These are phyloP conservation scores for Callimico goeldii DNA, from an alignment of 2,797 vertebrate species.

Conservation along the genomic window DNA sequence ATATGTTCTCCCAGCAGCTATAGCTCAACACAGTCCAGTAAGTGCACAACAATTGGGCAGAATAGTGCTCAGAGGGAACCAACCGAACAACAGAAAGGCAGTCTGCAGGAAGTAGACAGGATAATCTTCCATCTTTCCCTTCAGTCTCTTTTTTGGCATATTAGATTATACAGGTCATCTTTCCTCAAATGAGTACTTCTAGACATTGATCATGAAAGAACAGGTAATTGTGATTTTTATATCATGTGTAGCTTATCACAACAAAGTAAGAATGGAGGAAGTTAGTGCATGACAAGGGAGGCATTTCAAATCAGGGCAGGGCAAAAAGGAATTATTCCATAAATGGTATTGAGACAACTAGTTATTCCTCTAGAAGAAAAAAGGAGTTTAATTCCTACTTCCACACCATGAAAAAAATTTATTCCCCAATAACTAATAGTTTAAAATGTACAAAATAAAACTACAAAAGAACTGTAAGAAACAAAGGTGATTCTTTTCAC, in stretches of 20 bases:
- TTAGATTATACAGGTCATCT: not conserved
- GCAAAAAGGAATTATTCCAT: not conserved
- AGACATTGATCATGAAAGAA: not conserved
- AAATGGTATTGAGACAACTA: not conserved
- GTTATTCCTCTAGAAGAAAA: constrained; percentile 6
- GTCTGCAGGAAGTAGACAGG: not conserved
- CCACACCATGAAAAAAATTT: not conserved
- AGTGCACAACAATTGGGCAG: not conserved
- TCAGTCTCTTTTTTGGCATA: not conserved
- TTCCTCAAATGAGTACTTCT: not conserved
- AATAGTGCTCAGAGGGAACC: not conserved
- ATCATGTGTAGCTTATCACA: not conserved
- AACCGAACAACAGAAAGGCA: not conserved
- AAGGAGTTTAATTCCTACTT: not conserved
- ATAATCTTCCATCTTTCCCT: not conserved
- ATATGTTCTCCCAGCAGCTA: not conserved
- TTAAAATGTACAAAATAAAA: constrained; percentile 35
- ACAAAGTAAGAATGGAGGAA: constrained; percentile 9
- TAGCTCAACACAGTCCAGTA: not conserved
- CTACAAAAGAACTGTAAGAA: constrained; percentile 4
- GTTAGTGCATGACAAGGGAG: not conserved
- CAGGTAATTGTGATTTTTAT: not conserved
- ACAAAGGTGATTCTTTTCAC: not conserved
- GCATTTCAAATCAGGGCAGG: not conserved
- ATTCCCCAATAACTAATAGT: not conserved